A percentile compares a stretch with the other conserved stretches of the same genome.
Conservation (phyloP, 37 sponge, comb jelly and placozoan genomes). For the Corticium candelabrum region DNA sequence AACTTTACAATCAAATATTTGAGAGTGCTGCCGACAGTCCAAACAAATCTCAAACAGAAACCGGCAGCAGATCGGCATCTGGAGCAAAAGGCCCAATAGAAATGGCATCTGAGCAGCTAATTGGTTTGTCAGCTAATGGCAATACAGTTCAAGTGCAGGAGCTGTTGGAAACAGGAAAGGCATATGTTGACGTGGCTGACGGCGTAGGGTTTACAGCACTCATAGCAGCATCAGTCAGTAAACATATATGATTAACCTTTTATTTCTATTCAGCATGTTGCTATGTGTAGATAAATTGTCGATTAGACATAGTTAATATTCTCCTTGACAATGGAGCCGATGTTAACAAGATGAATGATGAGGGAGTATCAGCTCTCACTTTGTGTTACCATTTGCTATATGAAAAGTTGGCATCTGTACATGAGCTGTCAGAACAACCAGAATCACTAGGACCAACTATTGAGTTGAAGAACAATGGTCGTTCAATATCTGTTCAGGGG, state of each 20-base stretch:
- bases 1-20: constrained; percentile 31
- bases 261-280: neutral
- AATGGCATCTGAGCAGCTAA: constrained; percentile 46
- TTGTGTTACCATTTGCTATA: constrained; percentile 67
- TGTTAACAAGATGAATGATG: constrained; percentile 48
- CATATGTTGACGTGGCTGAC: constrained; percentile 60
- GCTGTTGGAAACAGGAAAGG: constrained; percentile 29
- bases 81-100: constrained; percentile 24
- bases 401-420: neutral
- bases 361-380: constrained; percentile 48
- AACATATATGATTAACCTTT: neutral
- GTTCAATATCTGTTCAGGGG: no score
- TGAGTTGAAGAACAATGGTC: neutral
- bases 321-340: constrained; percentile 71
- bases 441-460: neutral
- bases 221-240: constrained; percentile 50
- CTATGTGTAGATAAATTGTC: constrained; percentile 54
- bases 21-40: neutral
- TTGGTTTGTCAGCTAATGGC: constrained; percentile 38
- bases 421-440: neutral
- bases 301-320: constrained; percentile 28
- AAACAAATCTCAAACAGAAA: constrained; percentile 30
- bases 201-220: constrained; percentile 45
- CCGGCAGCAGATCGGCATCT: constrained; percentile 37
- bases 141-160: constrained; percentile 9